Percentiles rank a stretch among this genome's conserved stretches.
These are phyloP conservation scores for Lonchura striata DNA, from an alignment of 2,113 vertebrate species.

Conservation along the genomic window DNA sequence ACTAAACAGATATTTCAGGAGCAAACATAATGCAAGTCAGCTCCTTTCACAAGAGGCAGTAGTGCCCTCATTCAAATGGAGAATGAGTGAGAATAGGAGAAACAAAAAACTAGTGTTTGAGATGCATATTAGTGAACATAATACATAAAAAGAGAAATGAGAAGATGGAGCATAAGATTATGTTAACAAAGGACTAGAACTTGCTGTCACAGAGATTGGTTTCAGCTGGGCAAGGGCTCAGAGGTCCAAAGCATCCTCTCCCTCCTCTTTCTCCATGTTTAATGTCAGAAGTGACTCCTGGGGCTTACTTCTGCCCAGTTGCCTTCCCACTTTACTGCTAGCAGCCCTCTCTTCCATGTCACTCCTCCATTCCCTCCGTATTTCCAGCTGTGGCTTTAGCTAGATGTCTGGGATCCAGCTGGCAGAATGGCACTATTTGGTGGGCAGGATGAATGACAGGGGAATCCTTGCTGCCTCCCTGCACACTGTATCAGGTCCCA, in stretches of 20 bases:
- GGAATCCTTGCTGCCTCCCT: not conserved
- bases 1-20: not conserved
- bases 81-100: not conserved
- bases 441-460: not conserved
- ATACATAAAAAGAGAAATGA: not conserved
- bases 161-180: not conserved
- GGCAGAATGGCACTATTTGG: not conserved
- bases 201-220: not conserved
- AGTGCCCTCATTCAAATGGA: not conserved
- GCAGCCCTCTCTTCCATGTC: not conserved
- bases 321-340: not conserved
- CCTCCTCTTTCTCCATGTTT: not conserved
- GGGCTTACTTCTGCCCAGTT: no score
- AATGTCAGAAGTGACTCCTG: not conserved
- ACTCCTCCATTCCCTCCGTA: not conserved
- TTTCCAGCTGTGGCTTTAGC: not conserved
- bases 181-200: not conserved
- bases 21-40: not conserved
- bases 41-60: not conserved
- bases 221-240: not conserved
- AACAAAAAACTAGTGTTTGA: not conserved
- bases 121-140: not conserved
- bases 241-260: not conserved
- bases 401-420: accelerated
- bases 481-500: not conserved